phyloP scores from a whole-genome alignment of 2,113 vertebrate genomes.

The Brevimyrus niger region DNA sequence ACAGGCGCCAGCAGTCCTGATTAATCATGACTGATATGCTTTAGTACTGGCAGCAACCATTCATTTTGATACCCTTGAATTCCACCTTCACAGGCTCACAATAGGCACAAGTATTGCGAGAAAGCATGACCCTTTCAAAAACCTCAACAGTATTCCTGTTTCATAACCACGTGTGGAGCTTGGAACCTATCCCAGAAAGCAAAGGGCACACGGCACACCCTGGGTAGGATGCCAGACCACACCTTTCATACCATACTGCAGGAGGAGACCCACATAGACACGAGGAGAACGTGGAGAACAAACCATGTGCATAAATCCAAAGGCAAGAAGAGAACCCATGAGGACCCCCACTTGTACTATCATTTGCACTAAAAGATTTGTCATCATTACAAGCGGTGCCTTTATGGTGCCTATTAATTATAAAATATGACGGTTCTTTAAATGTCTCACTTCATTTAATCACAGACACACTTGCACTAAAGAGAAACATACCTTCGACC shows the following conservation, averaged over 20 bases:
- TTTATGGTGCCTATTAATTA: not conserved
- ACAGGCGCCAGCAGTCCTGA: not conserved
- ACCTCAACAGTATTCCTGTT: not conserved
- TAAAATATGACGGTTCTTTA: not conserved
- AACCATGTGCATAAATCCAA: not conserved
- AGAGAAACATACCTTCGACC: not conserved
- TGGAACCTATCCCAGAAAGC: not conserved
- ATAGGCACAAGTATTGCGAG: not conserved
- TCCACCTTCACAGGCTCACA: not conserved
- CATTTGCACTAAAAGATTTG: not conserved
- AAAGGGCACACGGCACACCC: not conserved
- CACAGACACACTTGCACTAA: not conserved
- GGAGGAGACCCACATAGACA: not conserved
- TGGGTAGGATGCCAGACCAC: not conserved
- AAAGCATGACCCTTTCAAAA: not conserved
- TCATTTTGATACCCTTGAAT: not conserved
- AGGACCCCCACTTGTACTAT: not conserved
- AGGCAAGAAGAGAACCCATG: not conserved
- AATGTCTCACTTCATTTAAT: not conserved
- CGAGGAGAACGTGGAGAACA: not conserved
- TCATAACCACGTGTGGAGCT: not conserved
- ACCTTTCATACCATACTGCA: not conserved
- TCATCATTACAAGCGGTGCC: not conserved
- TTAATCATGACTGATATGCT: not conserved
- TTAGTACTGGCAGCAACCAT: not conserved